Evolutionary conservation across 2,113 vertebrate genomes (phyloP), one percentile per base, ranked within the genome.

Genomic region (Colius striatus): DNA sequence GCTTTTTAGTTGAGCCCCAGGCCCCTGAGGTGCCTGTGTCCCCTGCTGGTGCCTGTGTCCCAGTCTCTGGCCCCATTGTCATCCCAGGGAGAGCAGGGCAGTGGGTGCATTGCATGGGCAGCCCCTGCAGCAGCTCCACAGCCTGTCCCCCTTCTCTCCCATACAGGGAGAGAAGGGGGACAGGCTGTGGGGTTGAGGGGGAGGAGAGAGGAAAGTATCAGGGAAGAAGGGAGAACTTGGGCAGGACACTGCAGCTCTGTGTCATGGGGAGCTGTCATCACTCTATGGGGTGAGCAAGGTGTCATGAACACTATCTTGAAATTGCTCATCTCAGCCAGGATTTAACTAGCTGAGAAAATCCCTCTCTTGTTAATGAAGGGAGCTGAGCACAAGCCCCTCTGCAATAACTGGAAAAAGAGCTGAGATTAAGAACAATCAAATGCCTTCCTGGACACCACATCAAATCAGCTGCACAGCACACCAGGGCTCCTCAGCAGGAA

Each of bases 401-500:
- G 50, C 26, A 22, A 77, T 50, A 53, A 50, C 20, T 9, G 1
- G 53, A 29, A 66, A 66, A 82, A 60, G 26, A 50, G 55, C 14
- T 1, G 2, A 71, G 47, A 54, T 61, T 7, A 61, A n/a, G 47
- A 61, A 36, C 66, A 26, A 55, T 45, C 51, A 58, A 29, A n/a
- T 1, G 12, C 41, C 26, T 48, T 72, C 36, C 8, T 5, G 53
- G 65, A 30, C 47, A 61, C 22, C 47, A 2, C 3, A 1, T 18
- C 0, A 0, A 27, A 29, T 25, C 5, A 8, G 30, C 66, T 38
- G 47, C 41, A 30, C 32, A 5, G 13, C 55, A 20, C 25, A 3
- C 13, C n/a, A 10, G 47, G 8, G 2, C 22, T 67, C 26, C 70
- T 41, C 36, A 4, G 43, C 66, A 7, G 5, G 14, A 16, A 10